Conservation (phyloP, 2,113 vertebrate species). For the Tychaedon coryphoeus region DNA sequence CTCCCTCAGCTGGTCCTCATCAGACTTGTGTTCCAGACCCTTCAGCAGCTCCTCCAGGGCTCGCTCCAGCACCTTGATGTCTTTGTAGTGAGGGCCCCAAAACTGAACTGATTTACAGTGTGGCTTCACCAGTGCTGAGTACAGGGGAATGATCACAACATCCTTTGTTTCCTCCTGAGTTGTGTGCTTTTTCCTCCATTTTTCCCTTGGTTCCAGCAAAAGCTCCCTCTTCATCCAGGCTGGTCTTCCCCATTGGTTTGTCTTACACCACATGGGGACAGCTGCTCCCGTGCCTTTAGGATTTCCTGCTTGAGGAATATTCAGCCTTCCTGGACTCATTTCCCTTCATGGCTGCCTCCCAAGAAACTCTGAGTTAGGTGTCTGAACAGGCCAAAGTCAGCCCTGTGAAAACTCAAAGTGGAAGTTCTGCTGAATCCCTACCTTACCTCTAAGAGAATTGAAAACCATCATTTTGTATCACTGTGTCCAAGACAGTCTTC, state of each 20-base stretch:
- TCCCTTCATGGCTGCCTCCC: neutral
- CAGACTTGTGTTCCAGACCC: neutral
- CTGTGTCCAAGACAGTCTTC: neutral
- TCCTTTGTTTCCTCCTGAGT: neutral
- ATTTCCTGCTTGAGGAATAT: neutral
- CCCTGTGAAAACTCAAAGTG: neutral
- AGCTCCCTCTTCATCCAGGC: neutral
- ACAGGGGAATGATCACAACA: neutral
- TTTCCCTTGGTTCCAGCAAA: neutral
- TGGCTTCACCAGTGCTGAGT: neutral
- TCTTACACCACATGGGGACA: neutral
- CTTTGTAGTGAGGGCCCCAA: neutral
- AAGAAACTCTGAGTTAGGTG: neutral
- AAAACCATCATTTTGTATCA: neutral
- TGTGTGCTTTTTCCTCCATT: neutral
- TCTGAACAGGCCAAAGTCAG: neutral
- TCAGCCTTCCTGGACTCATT: neutral
- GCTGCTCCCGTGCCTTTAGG: neutral
- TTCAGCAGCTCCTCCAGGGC: neutral
- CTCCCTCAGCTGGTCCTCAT: neutral
- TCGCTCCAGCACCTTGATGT: fast-evolving
- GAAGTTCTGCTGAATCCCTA: neutral
- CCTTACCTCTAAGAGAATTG: neutral
- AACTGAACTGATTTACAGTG: neutral
- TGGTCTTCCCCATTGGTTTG: neutral